Base-by-base conservation (phyloP, 2,888 invertebrate species). In the Agrotis clavis region DNA sequence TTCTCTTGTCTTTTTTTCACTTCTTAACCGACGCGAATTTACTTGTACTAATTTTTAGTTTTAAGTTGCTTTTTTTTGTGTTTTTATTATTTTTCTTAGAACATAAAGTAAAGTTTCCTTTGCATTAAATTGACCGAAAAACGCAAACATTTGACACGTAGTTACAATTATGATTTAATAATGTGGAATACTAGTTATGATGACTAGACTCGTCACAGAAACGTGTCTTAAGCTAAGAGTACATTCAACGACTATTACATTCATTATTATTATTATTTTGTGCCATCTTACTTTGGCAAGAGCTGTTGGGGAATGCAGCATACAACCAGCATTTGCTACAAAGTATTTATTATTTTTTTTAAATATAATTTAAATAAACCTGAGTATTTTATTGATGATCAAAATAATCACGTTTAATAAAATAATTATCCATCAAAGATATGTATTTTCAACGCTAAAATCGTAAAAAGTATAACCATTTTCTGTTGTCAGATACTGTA, bases 141-240 rank as follows among this genome's bases (percentile, higher is more conserved):
- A 53, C 30, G 79, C 77, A 82, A 81, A 86, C 72, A 87, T 88
- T 87, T 87, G 87, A 90, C 89, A 91, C 89, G 73, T 79, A 86
- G 82, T 83, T 84, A 88, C 82, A 85, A 71, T 87, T 77, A 85
- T 82, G 77, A 79, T 71, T 82, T 77, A 84, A 81, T 73, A 80
- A 86, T 74, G 84, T 86, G 86, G 83, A 84, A 86, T 83, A 85
- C 86, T 89, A 87, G 83, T 78, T 68, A 78, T 70, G 74, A 70
- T 95, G 95, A 95, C 95, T 95, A 95, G 95, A 88, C 87, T 88
- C 87, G 91, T 94, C 94, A 94, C 94, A 94, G 93, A 90, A 89
- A 89, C 79, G 91, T 92, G 89, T 76, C 90, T 92, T 91, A 93
- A 72, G 77, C 92, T 93, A 94, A 85, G 87, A 92, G 79, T 93